Conservation (phyloP, 2,888 invertebrate genomes). For the Apeira syringaria region DNA sequence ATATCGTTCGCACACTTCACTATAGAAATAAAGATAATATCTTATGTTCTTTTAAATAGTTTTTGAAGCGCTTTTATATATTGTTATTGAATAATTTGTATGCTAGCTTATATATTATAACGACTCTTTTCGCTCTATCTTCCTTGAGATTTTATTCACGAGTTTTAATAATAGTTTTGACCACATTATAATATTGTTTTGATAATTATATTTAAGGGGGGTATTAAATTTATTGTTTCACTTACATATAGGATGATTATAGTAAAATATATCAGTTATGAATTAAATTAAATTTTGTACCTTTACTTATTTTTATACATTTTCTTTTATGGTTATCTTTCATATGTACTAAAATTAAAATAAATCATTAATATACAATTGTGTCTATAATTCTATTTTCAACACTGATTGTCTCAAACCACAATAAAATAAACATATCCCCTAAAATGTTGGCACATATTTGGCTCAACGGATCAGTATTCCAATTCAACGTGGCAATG, state of each 20-base stretch:
- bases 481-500: too few species aligned
- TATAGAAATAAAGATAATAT: constrained; percentile 42
- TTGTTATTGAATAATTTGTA: constrained; percentile 25
- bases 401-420: too few species aligned
- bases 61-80: constrained; percentile 17
- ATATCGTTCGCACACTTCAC: constrained; percentile 20
- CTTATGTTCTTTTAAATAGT: constrained; percentile 43
- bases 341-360: too few species aligned
- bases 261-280: too few species aligned
- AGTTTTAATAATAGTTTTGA: constrained; percentile 21
- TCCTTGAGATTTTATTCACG: constrained; percentile 12
- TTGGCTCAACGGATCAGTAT: too few species aligned
- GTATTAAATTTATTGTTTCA: constrained; percentile 5
- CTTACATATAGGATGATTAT: not conserved
- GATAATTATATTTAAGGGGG: constrained; percentile 10
- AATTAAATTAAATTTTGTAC: too few species aligned
- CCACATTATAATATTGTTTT: constrained; percentile 22
- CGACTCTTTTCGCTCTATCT: constrained; percentile 21
- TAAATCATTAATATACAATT: too few species aligned
- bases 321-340: too few species aligned
- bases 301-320: too few species aligned
- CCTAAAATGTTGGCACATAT: too few species aligned
- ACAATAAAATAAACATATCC: too few species aligned
- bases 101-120: constrained; percentile 25
- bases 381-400: too few species aligned